Conservation (phyloP, 2,888 invertebrate genomes). For the Pheosia gnoma region DNA sequence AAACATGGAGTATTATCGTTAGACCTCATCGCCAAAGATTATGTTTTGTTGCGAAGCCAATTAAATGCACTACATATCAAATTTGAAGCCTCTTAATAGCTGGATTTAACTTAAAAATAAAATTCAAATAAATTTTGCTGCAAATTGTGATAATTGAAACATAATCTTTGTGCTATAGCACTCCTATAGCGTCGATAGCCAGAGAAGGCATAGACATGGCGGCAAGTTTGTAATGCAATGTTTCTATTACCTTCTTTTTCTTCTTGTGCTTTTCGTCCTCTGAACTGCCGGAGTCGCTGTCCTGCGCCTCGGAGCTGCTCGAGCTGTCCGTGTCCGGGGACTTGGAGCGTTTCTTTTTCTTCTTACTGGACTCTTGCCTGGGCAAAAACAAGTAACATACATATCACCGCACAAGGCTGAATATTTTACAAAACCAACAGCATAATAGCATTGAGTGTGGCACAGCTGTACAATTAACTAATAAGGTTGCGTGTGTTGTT, state of each 20-base stretch:
- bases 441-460: too few relatives aligned
- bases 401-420: slow-evolving; percentile 7
- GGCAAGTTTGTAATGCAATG: slow-evolving; percentile 9
- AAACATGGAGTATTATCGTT: slow-evolving; percentile 54
- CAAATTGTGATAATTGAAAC: slow-evolving; percentile 24
- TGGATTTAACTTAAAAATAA: not conserved
- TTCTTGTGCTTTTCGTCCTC: slow-evolving; percentile 70
- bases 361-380: slow-evolving; percentile 77
- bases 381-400: slow-evolving; percentile 17
- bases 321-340: slow-evolving; percentile 80
- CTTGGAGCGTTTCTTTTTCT: slow-evolving; percentile 84
- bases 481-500: slow-evolving; percentile 4
- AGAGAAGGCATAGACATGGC: slow-evolving; percentile 24
- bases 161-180: slow-evolving; percentile 47
- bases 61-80: slow-evolving; percentile 13
- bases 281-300: slow-evolving; percentile 62
- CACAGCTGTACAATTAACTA: slow-evolving; percentile 17
- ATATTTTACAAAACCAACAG: too few relatives aligned
- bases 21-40: slow-evolving; percentile 58
- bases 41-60: slow-evolving; percentile 41
- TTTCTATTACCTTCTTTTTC: slow-evolving; percentile 74
- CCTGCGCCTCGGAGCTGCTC: slow-evolving; percentile 73
- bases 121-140: not conserved
- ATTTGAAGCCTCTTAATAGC: not conserved
- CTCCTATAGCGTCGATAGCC: slow-evolving; percentile 31